Evolutionary conservation across 2,113 vertebrate genomes (phyloP).

Genomic region (Hemiprocne comata): DNA sequence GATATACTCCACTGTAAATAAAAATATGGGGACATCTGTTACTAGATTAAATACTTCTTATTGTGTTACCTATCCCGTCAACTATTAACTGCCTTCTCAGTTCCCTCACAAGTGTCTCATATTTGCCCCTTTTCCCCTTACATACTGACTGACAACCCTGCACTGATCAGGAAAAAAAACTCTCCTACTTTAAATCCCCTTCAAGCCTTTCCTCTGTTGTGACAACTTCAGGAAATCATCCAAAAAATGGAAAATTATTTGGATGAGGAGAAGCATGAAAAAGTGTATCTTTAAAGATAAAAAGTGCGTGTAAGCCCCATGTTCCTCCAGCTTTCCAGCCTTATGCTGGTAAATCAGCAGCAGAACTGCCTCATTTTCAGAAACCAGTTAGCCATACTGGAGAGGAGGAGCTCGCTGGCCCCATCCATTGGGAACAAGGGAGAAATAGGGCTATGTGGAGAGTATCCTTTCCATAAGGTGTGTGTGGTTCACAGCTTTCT

Average conservation of each 20-base stretch:
- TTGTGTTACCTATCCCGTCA: not conserved
- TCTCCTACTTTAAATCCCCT: slow-evolving; percentile 5
- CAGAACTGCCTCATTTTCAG: not conserved
- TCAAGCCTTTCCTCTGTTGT: not conserved
- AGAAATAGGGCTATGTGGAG: not conserved
- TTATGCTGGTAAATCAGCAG: not conserved
- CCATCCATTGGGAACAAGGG: not conserved
- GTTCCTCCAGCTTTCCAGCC: not conserved
- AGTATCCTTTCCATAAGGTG: not conserved
- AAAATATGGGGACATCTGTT: not conserved
- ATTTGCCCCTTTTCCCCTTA: not conserved
- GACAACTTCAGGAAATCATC: slow-evolving; percentile 42
- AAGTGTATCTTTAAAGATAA: not conserved
- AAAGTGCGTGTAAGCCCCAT: not conserved
- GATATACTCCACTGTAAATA: not conserved
- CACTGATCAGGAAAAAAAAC: not conserved
- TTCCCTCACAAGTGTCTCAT: not conserved
- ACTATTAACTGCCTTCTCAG: not conserved
- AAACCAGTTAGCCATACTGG: not conserved
- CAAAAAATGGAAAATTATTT: not conserved
- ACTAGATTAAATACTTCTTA: not conserved
- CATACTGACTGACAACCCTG: not conserved
- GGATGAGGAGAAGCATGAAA: not conserved
- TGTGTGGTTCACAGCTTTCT: too few species aligned
- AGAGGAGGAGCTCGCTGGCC: not conserved